phyloP scores from a whole-genome alignment of 2,888 invertebrate species.

The Neocrepidodera transversa region DNA sequence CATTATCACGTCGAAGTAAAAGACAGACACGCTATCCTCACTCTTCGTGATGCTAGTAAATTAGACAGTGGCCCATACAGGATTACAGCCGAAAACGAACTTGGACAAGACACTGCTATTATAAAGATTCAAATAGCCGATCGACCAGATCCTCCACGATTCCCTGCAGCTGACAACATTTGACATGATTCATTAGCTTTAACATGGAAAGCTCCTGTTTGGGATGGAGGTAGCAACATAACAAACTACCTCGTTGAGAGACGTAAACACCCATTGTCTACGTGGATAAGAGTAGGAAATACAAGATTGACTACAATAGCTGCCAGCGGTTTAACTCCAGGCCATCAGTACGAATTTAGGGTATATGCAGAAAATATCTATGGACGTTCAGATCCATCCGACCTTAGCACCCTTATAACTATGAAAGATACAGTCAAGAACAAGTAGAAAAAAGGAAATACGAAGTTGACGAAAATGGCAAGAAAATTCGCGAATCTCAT shows the following conservation, averaged over 20 bases:
- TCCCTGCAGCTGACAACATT: conserved; percentile 86
- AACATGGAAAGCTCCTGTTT: conserved; percentile 94
- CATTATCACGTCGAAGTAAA: conserved; percentile 88
- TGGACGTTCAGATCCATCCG: conserved; percentile 95
- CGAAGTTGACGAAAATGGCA: conserved; percentile 84
- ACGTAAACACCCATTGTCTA: conserved; percentile 91
- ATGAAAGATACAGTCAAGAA: conserved; percentile 83
- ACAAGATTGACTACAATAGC: conserved; percentile 92
- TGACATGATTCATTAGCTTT: conserved; percentile 91
- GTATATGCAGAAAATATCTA: conserved; percentile 98
- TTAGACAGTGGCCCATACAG: conserved; percentile 95
- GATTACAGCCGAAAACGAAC: conserved; percentile 93
- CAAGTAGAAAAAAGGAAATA: conserved; percentile 77
- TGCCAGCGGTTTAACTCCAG: conserved; percentile 86
- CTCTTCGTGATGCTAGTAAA: conserved; percentile 92
- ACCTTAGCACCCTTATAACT: conserved; percentile 80
- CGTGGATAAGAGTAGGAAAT: conserved; percentile 95
- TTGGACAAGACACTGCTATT: conserved; percentile 92
- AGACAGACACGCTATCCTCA: conserved; percentile 94
- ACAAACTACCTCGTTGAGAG: conserved; percentile 97
- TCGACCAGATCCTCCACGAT: conserved; percentile 95
- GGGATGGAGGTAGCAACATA: conserved; percentile 97
- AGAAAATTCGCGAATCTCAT: conserved; percentile 88
- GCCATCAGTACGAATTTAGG: conserved; percentile 96
- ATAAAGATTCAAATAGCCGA: conserved; percentile 95